phyloP scores from a whole-genome alignment of 2,888 invertebrate genomes.

The Meloe dianella region DNA sequence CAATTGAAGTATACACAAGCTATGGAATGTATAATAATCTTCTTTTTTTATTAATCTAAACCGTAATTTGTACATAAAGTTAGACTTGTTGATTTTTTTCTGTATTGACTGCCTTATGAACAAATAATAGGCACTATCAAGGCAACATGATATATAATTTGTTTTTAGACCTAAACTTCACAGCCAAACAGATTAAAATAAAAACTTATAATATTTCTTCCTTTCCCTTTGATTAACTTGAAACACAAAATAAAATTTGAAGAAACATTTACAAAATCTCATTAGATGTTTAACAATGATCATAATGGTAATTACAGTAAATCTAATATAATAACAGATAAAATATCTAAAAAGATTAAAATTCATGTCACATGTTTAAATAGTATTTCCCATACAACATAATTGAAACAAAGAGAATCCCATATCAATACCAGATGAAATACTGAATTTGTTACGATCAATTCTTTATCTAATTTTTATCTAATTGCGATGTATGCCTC shows the following conservation, averaged over 20 bases:
- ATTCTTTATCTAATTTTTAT: conserved; percentile 14
- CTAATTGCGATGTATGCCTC: conserved; percentile 26
- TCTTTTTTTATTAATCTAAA: conserved; percentile 31
- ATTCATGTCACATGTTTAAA: background rate
- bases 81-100: conserved; percentile 28
- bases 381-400: background rate
- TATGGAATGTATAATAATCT: conserved; percentile 35
- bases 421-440: conserved; percentile 5
- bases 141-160: conserved; percentile 34
- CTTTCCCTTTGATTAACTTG: conserved; percentile 10
- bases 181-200: conserved; percentile 52
- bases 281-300: conserved; percentile 23
- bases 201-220: conserved; percentile 15
- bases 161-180: conserved; percentile 44
- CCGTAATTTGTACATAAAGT: conserved; percentile 34
- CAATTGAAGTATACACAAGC: conserved; percentile 34
- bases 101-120: conserved; percentile 32
- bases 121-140: conserved; percentile 33
- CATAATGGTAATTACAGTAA: conserved; percentile 7
- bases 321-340: conserved; percentile 27
- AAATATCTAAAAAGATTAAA: conserved; percentile 21
- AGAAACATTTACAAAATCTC: conserved; percentile 27
- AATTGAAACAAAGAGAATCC: background rate
- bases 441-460: conserved; percentile 11
- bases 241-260: conserved; percentile 33